A percentile compares a stretch with the other conserved stretches of the same genome.
These are phyloP conservation scores for Invenusta paracnida DNA, from an alignment of 2,888 invertebrate species.

Conservation along the genomic window DNA sequence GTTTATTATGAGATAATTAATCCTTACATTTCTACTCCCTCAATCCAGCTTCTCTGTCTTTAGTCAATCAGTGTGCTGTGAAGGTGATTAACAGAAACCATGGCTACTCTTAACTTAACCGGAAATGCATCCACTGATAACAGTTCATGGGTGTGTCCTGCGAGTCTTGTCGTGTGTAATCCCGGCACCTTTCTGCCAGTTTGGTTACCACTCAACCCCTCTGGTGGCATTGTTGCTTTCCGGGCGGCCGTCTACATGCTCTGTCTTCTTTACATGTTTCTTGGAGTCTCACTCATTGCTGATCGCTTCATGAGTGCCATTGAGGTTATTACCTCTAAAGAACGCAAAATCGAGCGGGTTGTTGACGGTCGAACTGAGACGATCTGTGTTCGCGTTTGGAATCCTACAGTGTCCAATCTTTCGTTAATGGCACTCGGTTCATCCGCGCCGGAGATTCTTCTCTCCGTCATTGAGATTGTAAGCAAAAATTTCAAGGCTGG, in stretches of 20 bases:
- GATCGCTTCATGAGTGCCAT: slow-evolving; percentile 99
- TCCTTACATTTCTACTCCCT: too few relatives aligned
- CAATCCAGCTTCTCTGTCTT: too few relatives aligned
- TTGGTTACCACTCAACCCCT: slow-evolving; percentile 74
- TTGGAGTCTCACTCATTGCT: slow-evolving; percentile 96
- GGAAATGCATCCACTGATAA: too few relatives aligned
- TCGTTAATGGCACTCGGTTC: slow-evolving; percentile 97
- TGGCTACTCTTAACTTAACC: too few relatives aligned
- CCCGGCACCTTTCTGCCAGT: slow-evolving; percentile 81
- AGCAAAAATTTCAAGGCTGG: slow-evolving; percentile 81
- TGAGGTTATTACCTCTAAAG: slow-evolving; percentile 95
- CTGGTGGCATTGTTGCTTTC: slow-evolving; percentile 67
- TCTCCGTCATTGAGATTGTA: slow-evolving; percentile 94
- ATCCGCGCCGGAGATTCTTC: slow-evolving; percentile 91
- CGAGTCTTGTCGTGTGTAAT: too few relatives aligned
- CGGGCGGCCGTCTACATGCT: slow-evolving; percentile 86
- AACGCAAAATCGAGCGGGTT: slow-evolving; percentile 71
- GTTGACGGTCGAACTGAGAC: slow-evolving; percentile 77
- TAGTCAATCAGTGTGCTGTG: too few relatives aligned
- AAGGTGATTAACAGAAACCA: too few relatives aligned
- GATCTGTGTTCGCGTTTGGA: slow-evolving; percentile 88
- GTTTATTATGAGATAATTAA: too few relatives aligned
- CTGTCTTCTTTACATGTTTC: slow-evolving; percentile 83
- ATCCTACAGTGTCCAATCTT: slow-evolving; percentile 95
- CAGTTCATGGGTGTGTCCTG: too few relatives aligned